Conservation (phyloP, 2,113 vertebrate species). For the Calcarius ornatus region DNA sequence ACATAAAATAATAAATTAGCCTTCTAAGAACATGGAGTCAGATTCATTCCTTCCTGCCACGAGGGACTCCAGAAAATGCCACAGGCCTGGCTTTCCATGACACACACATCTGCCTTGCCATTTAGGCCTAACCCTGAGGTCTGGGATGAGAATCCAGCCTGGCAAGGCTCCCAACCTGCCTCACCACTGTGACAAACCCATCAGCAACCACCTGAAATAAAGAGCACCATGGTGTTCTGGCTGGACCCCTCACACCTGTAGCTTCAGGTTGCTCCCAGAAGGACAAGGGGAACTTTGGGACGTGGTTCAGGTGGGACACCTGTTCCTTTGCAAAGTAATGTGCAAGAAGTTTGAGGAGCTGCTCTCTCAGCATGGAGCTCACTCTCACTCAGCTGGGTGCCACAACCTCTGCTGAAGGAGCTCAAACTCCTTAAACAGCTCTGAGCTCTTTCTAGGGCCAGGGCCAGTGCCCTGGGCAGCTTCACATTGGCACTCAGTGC, state of each 20-base stretch:
- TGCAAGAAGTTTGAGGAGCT: background rate
- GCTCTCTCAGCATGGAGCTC: background rate
- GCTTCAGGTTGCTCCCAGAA: background rate
- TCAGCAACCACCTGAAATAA: background rate
- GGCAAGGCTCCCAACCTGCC: background rate
- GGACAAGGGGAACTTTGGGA: background rate
- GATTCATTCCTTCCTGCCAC: too few relatives aligned
- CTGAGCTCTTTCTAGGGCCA: background rate
- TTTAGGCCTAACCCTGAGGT: background rate
- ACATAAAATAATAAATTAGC: too few relatives aligned
- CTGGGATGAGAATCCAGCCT: background rate
- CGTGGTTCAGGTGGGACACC: accelerated
- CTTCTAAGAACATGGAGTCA: too few relatives aligned
- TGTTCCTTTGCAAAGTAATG: background rate
- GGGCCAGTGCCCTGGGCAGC: accelerated
- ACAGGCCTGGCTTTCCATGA: background rate
- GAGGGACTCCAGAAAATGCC: too few relatives aligned
- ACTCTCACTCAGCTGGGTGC: background rate
- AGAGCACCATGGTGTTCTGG: accelerated
- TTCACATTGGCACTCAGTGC: background rate
- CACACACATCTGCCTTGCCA: background rate
- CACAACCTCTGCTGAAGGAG: accelerated
- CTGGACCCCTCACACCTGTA: accelerated
- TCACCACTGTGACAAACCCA: background rate
- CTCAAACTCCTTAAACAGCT: background rate